Evolutionary conservation across 2,113 vertebrate genomes (phyloP), one percentile per base, ranked within the genome.

Genomic region (Genyomyrus donnyi): DNA sequence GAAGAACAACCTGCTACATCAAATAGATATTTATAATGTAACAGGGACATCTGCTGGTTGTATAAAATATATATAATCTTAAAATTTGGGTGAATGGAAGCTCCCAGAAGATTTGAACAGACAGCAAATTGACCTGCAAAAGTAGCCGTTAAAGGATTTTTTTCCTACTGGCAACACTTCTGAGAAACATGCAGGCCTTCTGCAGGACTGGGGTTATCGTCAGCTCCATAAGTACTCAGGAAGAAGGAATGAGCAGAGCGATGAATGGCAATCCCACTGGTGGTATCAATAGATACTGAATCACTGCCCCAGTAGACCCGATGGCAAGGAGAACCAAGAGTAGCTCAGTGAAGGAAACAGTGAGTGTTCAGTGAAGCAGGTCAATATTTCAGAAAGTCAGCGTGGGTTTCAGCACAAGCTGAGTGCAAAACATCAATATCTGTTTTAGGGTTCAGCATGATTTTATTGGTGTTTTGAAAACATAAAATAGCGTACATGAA

Each of bases 41-140:
- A 88, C 85, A 90, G 89, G 49, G 89, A 90, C 89, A 90, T 86
- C 89, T 90, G 49, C 89, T 90, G 89, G 89, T 53, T 90, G 62
- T 53, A 50, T 48, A 87, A 87, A 21, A 86, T 89, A 49, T 89
- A 89, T 89, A 49, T 42, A 66, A 49, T 62, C 46, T 35, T 86
- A 56, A 87, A 90, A 87, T 50, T 62, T 56, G 46, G 13, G 27
- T 52, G 49, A 24, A 42, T 85, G 52, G 84, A 46, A 86, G 17
- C 52, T 66, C 21, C 53, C 58, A 39, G 42, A 42, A 62, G 31
- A 85, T 66, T 90, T 86, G n/a, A 56, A 80, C 87, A 80, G 50
- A 56, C 62, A 77, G 49, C 21, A 77, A 74, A 45, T 74, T 58
- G 48, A 87, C 27, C 62, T 52, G 89, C 62, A 90, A 80, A 66